These are phyloP conservation scores for Hippoglossus stenolepis DNA, from an alignment of 2,113 vertebrate species.

Conservation along the genomic window DNA sequence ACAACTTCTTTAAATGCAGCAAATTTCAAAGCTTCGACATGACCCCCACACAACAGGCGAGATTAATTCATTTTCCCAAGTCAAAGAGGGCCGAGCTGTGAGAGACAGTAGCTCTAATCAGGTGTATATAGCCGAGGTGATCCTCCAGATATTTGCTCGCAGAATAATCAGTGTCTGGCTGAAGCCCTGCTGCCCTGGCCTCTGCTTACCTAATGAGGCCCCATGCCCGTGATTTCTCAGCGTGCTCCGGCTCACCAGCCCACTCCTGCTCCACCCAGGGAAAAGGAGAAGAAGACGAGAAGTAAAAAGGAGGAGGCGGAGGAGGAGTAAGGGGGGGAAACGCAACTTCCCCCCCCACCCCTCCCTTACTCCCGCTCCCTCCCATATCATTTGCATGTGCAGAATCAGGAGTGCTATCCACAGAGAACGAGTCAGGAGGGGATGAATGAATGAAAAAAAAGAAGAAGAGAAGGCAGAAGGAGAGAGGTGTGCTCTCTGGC, in stretches of 20 bases:
- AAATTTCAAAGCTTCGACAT: constrained; percentile 10
- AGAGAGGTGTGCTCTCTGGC: constrained; percentile 52
- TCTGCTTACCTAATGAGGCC: constrained; percentile 85
- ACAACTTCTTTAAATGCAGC: constrained; percentile 17
- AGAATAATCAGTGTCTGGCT: constrained; percentile 75
- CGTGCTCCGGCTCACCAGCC: constrained; percentile 63
- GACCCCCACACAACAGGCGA: constrained; percentile 20
- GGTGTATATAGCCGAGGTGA: constrained; percentile 46
- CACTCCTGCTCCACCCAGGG: constrained; percentile 66
- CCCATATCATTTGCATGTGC: constrained; percentile 77
- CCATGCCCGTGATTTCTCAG: constrained; percentile 75
- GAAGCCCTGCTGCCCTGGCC: constrained; percentile 74
- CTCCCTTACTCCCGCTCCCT: constrained; percentile 11
- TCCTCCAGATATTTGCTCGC: constrained; percentile 63
- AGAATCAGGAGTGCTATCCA: constrained; percentile 70
- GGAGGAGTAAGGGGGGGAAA: constrained; percentile 41
- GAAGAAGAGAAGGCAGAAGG: constrained; percentile 13
- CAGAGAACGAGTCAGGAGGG: constrained; percentile 66
- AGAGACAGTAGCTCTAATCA: constrained; percentile 57
- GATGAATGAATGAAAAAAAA: constrained; percentile 55
- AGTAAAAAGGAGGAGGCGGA: constrained; percentile 30
- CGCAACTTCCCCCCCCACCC: background rate
- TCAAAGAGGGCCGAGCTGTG: constrained; percentile 53
- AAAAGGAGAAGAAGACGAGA: constrained; percentile 44
- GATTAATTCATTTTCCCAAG: constrained; percentile 41